Conservation (phyloP, 1,140 invertebrate species). For the Drosophila paulistorum region DNA sequence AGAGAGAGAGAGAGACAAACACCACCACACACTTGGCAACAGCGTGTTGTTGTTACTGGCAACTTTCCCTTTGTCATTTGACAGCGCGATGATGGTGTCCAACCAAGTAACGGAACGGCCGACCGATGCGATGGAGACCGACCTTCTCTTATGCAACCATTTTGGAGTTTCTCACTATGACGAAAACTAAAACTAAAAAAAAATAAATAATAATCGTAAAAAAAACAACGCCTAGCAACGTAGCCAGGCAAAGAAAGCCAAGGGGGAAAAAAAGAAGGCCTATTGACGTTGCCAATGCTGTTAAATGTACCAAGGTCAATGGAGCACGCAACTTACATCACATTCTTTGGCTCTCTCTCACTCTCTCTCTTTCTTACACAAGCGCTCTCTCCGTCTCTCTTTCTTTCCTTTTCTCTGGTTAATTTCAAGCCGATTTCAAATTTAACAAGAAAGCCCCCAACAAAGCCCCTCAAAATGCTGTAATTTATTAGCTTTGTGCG, state of each 20-base stretch:
- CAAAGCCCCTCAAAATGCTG: slow-evolving; percentile 54
- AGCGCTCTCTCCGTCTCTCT: neutral
- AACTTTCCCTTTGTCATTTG: slow-evolving; percentile 19
- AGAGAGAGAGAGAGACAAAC: neutral
- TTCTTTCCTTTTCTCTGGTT: neutral
- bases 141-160: slow-evolving; percentile 2
- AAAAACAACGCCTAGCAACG: slow-evolving; percentile 43
- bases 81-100: neutral
- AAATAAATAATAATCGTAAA: too few species aligned
- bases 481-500: slow-evolving; percentile 70
- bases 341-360: neutral
- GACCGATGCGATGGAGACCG: neutral
- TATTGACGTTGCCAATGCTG: slow-evolving; percentile 48
- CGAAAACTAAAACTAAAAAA: neutral
- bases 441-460: slow-evolving; percentile 44
- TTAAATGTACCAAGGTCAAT: slow-evolving; percentile 73
- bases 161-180: slow-evolving; percentile 34
- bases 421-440: slow-evolving; percentile 39
- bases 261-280: slow-evolving; percentile 17
- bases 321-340: slow-evolving; percentile 73
- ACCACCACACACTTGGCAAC: neutral
- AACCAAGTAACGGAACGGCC: neutral
- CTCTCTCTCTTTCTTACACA: neutral
- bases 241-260: slow-evolving; percentile 2
- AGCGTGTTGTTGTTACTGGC: neutral